A percentile compares a stretch with the other conserved stretches of the same genome.
These are phyloP conservation scores for Mormyrops attenuatus DNA, from an alignment of 2,797 vertebrate genomes.

Conservation along the genomic window DNA sequence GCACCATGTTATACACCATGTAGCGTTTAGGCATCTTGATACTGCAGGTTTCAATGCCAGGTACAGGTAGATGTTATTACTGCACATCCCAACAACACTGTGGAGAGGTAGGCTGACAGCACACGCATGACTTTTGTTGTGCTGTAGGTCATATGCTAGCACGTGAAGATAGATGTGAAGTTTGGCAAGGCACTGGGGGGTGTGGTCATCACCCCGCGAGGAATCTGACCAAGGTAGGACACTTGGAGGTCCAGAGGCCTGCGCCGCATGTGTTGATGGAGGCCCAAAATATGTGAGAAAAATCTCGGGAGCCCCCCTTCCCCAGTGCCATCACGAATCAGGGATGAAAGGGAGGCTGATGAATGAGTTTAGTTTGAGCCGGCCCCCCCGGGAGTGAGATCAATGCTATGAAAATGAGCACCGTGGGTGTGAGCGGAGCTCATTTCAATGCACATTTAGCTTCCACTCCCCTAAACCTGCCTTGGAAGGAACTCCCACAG, in stretches of 20 bases:
- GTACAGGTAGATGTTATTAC: neutral
- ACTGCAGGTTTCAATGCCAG: neutral
- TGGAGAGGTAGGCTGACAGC: neutral
- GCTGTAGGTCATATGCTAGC: neutral
- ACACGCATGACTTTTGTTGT: neutral
- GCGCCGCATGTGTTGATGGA: neutral
- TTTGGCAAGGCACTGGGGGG: neutral
- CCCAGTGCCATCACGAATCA: slow-evolving; percentile 48
- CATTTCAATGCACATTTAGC: slow-evolving; percentile 29
- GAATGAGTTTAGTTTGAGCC: slow-evolving; percentile 51
- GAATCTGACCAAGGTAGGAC: neutral
- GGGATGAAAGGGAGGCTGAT: slow-evolving; percentile 43
- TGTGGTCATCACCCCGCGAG: neutral
- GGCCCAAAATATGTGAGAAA: slow-evolving; percentile 32
- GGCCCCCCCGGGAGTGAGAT: slow-evolving; percentile 49
- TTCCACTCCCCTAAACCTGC: slow-evolving; percentile 31
- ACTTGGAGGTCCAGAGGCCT: slow-evolving; percentile 19
- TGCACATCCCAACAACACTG: neutral
- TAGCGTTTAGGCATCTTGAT: neutral
- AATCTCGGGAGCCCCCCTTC: slow-evolving; percentile 29
- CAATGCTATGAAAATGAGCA: slow-evolving; percentile 56
- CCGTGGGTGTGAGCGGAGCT: slow-evolving; percentile 32
- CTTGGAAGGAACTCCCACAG: slow-evolving; percentile 18
- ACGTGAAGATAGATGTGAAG: neutral
- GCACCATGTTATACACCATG: neutral